Conservation (phyloP, 2,888 invertebrate species). For the Lycocerus yunnanus region DNA sequence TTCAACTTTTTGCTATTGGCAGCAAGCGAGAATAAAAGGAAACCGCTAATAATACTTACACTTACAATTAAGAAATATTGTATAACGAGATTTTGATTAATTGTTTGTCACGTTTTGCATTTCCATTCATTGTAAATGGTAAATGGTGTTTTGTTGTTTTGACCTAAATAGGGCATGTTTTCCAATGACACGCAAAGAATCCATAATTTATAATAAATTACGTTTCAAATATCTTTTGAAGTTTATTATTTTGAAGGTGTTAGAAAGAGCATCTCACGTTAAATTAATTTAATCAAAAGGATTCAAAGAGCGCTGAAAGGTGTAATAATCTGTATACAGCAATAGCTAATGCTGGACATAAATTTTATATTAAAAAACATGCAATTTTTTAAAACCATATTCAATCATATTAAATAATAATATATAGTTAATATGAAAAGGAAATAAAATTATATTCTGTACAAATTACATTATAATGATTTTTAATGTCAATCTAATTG, state of each 20-base stretch:
- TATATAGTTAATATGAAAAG: no score
- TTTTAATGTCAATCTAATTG: no score
- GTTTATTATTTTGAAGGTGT: not conserved
- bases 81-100: not conserved
- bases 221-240: not conserved
- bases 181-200: not conserved
- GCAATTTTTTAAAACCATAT: no score
- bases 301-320: not conserved
- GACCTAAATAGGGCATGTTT: not conserved
- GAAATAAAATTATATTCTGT: no score
- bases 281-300: not conserved
- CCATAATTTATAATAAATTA: constrained; percentile 3
- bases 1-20: not conserved
- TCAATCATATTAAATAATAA: no score
- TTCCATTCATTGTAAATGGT: not conserved
- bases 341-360: no score
- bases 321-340: not conserved
- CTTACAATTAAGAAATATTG: not conserved
- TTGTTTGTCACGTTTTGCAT: not conserved
- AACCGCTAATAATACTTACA: not conserved
- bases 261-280: not conserved
- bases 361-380: not conserved
- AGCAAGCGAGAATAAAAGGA: not conserved
- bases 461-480: no score
- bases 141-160: not conserved